These are phyloP conservation scores for Epiblema foenella DNA, from an alignment of 2,888 invertebrate species.

Conservation along the genomic window DNA sequence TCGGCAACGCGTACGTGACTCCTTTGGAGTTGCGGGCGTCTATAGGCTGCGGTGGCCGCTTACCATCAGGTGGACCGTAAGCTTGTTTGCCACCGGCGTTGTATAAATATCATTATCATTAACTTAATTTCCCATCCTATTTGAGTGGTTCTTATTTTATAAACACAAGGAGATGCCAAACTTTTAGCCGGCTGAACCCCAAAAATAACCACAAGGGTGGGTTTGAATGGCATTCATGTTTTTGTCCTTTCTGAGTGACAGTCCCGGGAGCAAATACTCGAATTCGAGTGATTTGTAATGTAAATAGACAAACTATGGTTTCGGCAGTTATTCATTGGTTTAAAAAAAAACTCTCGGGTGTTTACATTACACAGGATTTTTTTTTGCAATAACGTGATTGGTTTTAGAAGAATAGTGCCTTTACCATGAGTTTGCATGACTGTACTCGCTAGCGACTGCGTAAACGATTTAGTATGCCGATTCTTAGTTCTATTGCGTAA, in stretches of 20 bases:
- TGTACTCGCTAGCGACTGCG: too few relatives aligned
- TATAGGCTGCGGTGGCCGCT: too few relatives aligned
- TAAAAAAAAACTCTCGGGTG: not conserved
- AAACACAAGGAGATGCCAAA: not conserved
- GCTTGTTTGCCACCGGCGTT: too few relatives aligned
- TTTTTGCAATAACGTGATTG: not conserved
- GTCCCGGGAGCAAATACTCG: conserved; percentile 26
- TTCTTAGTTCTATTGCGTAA: too few relatives aligned
- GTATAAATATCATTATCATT: too few relatives aligned
- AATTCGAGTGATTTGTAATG: conserved; percentile 31
- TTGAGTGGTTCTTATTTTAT: not conserved
- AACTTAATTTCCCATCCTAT: too few relatives aligned
- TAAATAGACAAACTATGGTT: not conserved
- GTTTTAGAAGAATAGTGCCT: not conserved
- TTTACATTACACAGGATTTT: too few relatives aligned
- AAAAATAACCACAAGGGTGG: conserved; percentile 18
- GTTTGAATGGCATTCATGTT: conserved; percentile 19
- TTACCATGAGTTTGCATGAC: too few relatives aligned
- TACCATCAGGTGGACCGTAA: too few relatives aligned
- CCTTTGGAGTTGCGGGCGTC: too few relatives aligned
- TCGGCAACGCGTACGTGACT: too few relatives aligned
- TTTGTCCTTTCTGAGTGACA: conserved; percentile 32
- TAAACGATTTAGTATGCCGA: too few relatives aligned
- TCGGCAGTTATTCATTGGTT: not conserved
- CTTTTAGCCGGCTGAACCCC: conserved; percentile 4